Evolutionary conservation across 35 echinoderm and acorn worm genomes (phyloP), one percentile per base, ranked within the genome.

Genomic region (Acanthaster planci): DNA sequence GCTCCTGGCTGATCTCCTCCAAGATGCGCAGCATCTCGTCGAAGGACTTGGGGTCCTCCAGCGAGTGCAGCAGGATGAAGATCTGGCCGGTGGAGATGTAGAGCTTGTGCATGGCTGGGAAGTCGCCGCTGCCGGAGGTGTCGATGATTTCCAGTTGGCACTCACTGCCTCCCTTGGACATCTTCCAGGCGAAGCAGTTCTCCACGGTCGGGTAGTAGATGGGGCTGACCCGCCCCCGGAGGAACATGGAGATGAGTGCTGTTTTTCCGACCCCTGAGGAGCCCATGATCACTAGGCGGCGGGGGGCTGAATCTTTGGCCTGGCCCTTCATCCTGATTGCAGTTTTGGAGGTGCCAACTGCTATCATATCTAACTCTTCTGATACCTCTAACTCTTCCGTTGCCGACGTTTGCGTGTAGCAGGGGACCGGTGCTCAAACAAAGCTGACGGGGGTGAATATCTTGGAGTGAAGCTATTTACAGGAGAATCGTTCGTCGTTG

Each of bases 1-100:
- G 77, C 37, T 79, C 77, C 1, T 27, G 29, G 9, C 23, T 40
- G 31, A 79, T 79, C 77, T 79, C 29, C 18, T 79, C 77, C 8
- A 79, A 37, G 38, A 79, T 79, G 37, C 77, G 14, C 37, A 79
- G 77, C 29, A 38, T 37, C 8, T 79, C 77, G 37, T 79, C 77
- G 77, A 79, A 79, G 77, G 77, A 79, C 18, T 79, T 15, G 37
- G 77, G 77, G 77, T 79, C 77, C 39, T 79, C 16, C 0, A 79
- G 23, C 7, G 77, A 79, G 37, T 79, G 77, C 18, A 79, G 32
- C 19, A 79, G 14, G 38, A 79, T 10, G 77, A 79, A 79, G 29
- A 79, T 79, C 8, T 79, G 77, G 37, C 14, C 77, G 2, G 77
- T 79, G 38, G 77, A 79, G 77, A 79, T 79, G 38, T 79, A 79